Evolutionary conservation across 1,140 invertebrate species (phyloP), one percentile per base, ranked within the genome.

Genomic region (Steinernema feltiae): DNA sequence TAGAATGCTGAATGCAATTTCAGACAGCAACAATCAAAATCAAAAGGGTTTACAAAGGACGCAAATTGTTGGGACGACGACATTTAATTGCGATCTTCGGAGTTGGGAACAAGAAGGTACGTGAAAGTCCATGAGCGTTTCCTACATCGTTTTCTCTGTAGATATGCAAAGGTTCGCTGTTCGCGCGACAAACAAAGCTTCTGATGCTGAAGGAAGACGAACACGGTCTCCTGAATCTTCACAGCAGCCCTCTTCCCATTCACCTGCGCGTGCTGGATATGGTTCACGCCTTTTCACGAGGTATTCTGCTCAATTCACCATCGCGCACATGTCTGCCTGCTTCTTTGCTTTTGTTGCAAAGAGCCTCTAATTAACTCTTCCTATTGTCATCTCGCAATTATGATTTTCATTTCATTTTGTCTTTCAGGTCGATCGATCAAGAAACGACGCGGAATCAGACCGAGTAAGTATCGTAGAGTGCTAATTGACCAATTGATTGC

Each of bases 261-360:
- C 7, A 63, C 53, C 53, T 63, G 12, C 53, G 53, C 53, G 53
- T 63, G 12, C 53, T 63, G 53, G 53, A 63, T 27, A 63, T 63
- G 53, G 53, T 63, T 63, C 53, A 63, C 53, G 53, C 53, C 53
- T 63, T 63, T 63, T 63, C 53, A 63, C 53, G 24, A 63, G 53
- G 53, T 63, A 63, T 12, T 63, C 24, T 7, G 7, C 53, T 27
- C 53, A 21, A 7, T 21, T 7, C 3, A 63, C 53, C 24, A 27
- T 63, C 53, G 53, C 24, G 7, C 53, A 63, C 24, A 15, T 63
- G 53, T 63, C 3, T 63, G 7, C 24, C 24, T 12, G 15, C 12
- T 12, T 63, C 24, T 63, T 63, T 21, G 24, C 53, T 63, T 17
- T 63, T 63, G 53, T 63, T 17, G 53, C 24, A 3, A 27, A 17